Conservation (phyloP, 2,113 vertebrate species). For the Sciurus niger region DNA sequence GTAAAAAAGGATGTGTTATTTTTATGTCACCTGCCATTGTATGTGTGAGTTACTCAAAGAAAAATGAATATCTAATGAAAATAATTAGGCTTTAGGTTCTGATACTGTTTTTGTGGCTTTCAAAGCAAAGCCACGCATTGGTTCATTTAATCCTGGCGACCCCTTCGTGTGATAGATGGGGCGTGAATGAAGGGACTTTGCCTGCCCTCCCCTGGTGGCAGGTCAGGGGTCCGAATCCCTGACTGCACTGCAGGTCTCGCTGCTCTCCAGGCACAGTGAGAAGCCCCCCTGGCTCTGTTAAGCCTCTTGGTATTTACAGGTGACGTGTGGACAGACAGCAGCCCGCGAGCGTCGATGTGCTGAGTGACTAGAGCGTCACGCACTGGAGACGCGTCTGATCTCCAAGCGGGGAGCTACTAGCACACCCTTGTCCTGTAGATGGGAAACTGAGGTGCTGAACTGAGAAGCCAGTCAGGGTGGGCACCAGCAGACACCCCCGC, state of each 20-base stretch:
- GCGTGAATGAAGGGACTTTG: background rate
- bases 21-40: background rate
- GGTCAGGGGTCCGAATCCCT: no score
- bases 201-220: background rate
- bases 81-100: conserved; percentile 25
- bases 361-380: background rate
- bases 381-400: background rate
- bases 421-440: background rate
- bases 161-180: background rate
- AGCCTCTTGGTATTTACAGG: background rate
- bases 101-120: conserved; percentile 44
- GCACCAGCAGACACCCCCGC: background rate
- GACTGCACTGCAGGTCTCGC: background rate
- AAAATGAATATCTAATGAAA: conserved; percentile 46
- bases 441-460: background rate
- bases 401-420: background rate
- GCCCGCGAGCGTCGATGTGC: background rate
- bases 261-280: background rate
- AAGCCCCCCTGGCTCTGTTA: background rate
- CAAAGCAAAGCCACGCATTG: background rate
- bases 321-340: background rate
- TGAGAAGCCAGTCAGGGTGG: background rate
- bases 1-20: background rate
- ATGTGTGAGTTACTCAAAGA: background rate
- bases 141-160: conserved; percentile 8